phyloP scores from a whole-genome alignment of 1,140 invertebrate genomes.

The Trachelipus rathkii region DNA sequence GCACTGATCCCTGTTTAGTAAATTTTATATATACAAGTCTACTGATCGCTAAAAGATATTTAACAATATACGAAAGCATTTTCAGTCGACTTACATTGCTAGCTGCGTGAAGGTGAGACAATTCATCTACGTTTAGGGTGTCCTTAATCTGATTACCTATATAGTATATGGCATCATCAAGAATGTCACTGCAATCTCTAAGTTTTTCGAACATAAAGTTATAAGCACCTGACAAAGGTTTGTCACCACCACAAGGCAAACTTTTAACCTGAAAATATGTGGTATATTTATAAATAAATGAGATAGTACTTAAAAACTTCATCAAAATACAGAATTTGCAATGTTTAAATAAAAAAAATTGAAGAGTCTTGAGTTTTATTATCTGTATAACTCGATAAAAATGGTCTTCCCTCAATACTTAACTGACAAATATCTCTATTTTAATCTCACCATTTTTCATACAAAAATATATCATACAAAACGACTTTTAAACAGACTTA shows the following conservation, averaged over 20 bases:
- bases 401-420: no score
- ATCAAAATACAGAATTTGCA: no score
- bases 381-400: no score
- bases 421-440: no score
- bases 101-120: slow-evolving; percentile 33
- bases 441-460: no score
- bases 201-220: slow-evolving; percentile 59
- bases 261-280: slow-evolving; percentile 36
- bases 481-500: no score
- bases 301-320: no score
- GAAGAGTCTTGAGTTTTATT: no score
- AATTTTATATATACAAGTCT: neutral
- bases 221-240: slow-evolving; percentile 42
- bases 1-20: no score
- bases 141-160: slow-evolving; percentile 48
- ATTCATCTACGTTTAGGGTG: slow-evolving; percentile 41
- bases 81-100: slow-evolving; percentile 28
- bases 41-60: neutral
- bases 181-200: slow-evolving; percentile 51
- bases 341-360: no score
- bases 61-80: neutral
- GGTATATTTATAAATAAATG: no score
- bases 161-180: slow-evolving; percentile 53
- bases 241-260: slow-evolving; percentile 46
- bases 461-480: no score